These are phyloP conservation scores for Thermophis baileyi DNA, from an alignment of 2,113 vertebrate genomes.

Conservation along the genomic window DNA sequence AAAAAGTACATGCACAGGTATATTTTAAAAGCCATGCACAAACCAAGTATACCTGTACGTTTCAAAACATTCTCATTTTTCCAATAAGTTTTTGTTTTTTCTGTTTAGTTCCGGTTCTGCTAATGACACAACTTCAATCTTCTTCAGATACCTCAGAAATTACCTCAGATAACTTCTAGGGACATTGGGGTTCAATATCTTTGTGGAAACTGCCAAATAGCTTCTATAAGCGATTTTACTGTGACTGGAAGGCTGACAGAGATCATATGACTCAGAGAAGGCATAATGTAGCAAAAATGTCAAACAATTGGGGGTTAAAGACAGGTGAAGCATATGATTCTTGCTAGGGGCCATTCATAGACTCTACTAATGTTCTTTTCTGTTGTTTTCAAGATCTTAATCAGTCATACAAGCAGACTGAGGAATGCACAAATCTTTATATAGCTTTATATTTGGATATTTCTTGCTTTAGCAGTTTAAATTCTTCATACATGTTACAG, in stretches of 20 bases:
- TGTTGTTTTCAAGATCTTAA: slow-evolving; percentile 28
- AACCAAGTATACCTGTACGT: not conserved
- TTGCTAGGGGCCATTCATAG: slow-evolving; percentile 13
- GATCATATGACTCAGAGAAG: not conserved
- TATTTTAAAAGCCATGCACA: not conserved
- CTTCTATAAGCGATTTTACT: not conserved
- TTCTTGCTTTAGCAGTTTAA: slow-evolving; percentile 35
- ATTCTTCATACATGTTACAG: slow-evolving; percentile 20
- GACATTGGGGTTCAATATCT: not conserved
- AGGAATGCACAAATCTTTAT: not conserved
- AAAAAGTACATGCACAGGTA: not conserved
- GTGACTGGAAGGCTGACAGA: slow-evolving; percentile 12
- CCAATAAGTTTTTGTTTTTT: not conserved
- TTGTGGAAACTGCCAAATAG: not conserved
- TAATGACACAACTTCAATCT: not conserved
- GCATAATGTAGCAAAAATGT: slow-evolving; percentile 29
- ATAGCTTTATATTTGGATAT: slow-evolving; percentile 11
- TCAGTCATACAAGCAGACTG: not conserved
- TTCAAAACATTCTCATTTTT: not conserved
- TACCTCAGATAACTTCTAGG: not conserved
- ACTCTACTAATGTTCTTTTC: slow-evolving; percentile 37
- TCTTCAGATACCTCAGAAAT: not conserved
- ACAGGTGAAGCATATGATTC: not conserved
- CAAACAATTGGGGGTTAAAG: slow-evolving; percentile 31
- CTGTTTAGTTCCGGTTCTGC: not conserved